phyloP scores from a whole-genome alignment of 2,113 vertebrate genomes.

The Calyptommatus sinebrachiatus region DNA sequence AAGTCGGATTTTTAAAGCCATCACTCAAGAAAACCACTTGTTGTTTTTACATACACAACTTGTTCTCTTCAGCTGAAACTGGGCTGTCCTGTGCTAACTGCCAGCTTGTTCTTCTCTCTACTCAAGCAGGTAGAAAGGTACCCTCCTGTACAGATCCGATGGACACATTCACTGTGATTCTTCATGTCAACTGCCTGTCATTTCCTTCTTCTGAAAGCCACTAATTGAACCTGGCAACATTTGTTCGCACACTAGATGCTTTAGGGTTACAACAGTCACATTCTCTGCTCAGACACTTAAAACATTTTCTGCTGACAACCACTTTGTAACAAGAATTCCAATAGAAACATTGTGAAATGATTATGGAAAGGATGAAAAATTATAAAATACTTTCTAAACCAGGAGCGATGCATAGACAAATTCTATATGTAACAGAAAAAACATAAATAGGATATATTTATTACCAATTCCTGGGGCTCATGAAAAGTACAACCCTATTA shows the following conservation, averaged over 20 bases:
- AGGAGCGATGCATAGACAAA: background rate
- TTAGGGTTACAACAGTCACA: no score
- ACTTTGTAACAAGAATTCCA: background rate
- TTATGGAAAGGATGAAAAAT: background rate
- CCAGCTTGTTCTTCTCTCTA: background rate
- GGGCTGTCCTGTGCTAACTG: background rate
- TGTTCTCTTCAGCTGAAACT: background rate
- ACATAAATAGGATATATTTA: no score
- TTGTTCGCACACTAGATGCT: no score
- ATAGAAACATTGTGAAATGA: no score
- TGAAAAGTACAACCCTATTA: no score
- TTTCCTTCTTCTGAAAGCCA: no score
- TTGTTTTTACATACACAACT: background rate
- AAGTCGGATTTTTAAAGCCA: constrained; percentile 29
- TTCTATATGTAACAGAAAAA: no score
- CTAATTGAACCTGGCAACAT: no score
- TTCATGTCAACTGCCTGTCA: no score
- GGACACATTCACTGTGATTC: no score
- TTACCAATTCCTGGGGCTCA: no score
- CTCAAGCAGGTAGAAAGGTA: background rate
- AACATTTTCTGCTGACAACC: background rate
- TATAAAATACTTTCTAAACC: background rate
- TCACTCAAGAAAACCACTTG: background rate
- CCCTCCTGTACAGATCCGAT: no score
- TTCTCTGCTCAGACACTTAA: background rate